Evolutionary conservation across 2,113 vertebrate species (phyloP).

Genomic region (Hippotragus niger): DNA sequence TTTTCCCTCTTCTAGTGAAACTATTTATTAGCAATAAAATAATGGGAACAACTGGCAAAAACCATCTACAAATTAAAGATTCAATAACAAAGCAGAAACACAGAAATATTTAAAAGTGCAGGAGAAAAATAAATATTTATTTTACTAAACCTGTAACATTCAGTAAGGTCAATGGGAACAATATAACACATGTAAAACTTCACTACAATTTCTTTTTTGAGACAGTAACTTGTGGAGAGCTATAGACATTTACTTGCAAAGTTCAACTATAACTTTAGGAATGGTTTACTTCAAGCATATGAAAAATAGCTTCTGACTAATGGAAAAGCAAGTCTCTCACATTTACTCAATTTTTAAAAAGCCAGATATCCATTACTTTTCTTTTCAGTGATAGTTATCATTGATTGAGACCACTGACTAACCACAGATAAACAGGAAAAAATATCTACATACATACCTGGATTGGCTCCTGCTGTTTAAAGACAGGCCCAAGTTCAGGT

Average conservation of each 20-base stretch:
- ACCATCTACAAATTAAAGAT: background rate
- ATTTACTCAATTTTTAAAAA: conserved; percentile 26
- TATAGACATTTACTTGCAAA: background rate
- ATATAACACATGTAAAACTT: background rate
- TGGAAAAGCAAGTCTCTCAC: background rate
- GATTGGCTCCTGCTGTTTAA: conserved; percentile 97
- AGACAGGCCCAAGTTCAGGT: conserved; percentile 95
- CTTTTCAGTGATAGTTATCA: background rate
- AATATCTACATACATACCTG: conserved; percentile 85
- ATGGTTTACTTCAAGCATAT: background rate
- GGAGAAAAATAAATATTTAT: background rate
- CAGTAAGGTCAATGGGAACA: background rate
- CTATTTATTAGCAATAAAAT: conserved; percentile 34
- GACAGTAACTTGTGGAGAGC: background rate
- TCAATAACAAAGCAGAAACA: background rate
- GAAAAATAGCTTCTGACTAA: background rate
- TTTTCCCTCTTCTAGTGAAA: background rate
- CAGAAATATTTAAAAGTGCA: background rate
- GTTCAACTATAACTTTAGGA: conserved; percentile 15
- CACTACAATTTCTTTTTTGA: conserved; percentile 18
- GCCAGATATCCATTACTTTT: background rate
- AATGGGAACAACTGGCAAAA: background rate
- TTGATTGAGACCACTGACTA: conserved; percentile 31
- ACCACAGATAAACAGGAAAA: conserved; percentile 22
- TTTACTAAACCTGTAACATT: conserved; percentile 21